Evolutionary conservation across 2,797 vertebrate species (phyloP).

Genomic region (Anomalospiza imberbis): DNA sequence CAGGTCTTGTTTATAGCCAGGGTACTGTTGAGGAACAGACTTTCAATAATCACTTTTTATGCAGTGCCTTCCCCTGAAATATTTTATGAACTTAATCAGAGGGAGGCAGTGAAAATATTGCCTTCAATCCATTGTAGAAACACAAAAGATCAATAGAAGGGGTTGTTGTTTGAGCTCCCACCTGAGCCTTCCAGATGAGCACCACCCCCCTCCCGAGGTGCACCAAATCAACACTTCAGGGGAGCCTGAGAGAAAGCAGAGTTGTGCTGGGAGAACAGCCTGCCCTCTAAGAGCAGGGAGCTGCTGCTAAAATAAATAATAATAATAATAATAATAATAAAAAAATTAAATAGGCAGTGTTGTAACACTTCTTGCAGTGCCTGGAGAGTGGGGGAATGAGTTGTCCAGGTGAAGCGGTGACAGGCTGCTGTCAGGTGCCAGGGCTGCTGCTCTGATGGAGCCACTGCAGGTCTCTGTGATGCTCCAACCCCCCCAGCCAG

Average conservation of each 20-base stretch:
- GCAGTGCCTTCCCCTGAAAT: neutral
- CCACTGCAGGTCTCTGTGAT: neutral
- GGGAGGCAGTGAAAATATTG: neutral
- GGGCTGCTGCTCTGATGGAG: neutral
- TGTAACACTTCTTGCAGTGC: neutral
- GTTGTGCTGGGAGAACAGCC: neutral
- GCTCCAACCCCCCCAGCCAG: neutral
- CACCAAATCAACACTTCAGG: neutral
- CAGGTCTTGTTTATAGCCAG: neutral
- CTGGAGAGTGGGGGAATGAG: rapidly evolving
- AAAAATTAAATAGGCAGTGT: too few relatives aligned
- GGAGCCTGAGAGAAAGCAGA: neutral
- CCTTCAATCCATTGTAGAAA: neutral
- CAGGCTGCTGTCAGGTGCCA: neutral
- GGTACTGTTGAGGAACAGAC: neutral
- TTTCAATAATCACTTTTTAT: neutral
- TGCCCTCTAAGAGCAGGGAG: neutral
- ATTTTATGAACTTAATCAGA: slow-evolving; percentile 22
- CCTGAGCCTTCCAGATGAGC: neutral
- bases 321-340: neutral
- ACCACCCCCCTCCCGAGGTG: neutral
- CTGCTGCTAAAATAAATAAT: too few relatives aligned
- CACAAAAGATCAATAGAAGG: neutral
- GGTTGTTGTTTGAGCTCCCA: neutral
- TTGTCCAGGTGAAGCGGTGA: neutral